phyloP scores from a whole-genome alignment of 2,797 vertebrate genomes.

The Cuniculus paca region DNA sequence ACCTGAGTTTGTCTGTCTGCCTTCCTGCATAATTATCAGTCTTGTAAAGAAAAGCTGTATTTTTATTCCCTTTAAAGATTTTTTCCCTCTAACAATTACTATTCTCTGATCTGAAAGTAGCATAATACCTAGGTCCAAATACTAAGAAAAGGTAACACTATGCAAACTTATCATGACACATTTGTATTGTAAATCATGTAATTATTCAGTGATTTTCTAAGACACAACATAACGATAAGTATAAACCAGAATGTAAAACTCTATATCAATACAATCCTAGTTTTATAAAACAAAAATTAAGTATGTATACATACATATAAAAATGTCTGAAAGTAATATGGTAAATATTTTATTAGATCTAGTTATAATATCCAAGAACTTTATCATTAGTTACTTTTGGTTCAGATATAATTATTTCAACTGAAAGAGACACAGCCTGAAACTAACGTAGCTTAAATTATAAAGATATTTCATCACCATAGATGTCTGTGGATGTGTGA shows the following conservation, averaged over 20 bases:
- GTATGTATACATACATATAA: neutral
- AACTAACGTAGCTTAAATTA: neutral
- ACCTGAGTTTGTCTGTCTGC: neutral
- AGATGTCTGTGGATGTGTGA: constrained; percentile 37
- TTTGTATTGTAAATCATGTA: constrained; percentile 15
- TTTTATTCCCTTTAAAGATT: constrained; percentile 18
- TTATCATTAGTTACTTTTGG: neutral
- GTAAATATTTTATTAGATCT: constrained; percentile 39
- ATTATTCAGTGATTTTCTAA: neutral
- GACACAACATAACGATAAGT: neutral
- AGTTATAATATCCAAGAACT: neutral
- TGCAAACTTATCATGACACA: constrained; percentile 2
- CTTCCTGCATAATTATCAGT: constrained; percentile 7
- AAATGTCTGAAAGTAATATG: constrained; percentile 19
- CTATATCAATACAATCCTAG: neutral
- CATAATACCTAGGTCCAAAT: neutral
- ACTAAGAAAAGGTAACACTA: neutral
- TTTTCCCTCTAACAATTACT: neutral
- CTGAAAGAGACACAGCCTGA: neutral
- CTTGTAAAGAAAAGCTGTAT: neutral
- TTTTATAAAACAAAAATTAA: constrained; percentile 44
- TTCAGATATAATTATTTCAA: constrained; percentile 22
- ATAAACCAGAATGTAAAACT: constrained; percentile 28
- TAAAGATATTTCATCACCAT: neutral
- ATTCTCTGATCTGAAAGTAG: neutral